Conservation (phyloP, 2,797 vertebrate genomes). For the Sebastes reedi region DNA sequence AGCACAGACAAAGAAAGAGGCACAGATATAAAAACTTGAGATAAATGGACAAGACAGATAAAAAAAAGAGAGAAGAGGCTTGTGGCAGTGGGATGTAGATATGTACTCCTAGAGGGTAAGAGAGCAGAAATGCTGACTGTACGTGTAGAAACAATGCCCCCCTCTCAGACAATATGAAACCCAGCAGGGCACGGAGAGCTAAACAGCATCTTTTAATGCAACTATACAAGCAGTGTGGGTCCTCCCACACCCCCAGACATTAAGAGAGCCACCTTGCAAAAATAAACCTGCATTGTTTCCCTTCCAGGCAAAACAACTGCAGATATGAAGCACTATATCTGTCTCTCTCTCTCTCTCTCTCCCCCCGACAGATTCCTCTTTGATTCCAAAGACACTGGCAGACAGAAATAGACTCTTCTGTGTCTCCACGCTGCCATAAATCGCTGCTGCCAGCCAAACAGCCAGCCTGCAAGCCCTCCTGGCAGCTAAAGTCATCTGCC, state of each 20-base stretch:
- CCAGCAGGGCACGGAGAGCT: background rate
- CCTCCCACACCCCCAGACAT: constrained; percentile 4
- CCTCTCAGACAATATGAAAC: constrained; percentile 17
- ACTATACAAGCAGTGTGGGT: background rate
- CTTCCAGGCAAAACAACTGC: constrained; percentile 52
- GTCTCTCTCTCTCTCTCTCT: constrained; percentile 36
- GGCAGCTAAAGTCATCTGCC: constrained; percentile 42
- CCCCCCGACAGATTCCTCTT: constrained; percentile 52
- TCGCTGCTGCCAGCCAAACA: constrained; percentile 53
- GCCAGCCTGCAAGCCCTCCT: constrained; percentile 47
- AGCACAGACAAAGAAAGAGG: background rate
- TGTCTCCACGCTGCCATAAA: constrained; percentile 72
- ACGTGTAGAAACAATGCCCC: constrained; percentile 1
- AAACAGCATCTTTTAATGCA: constrained; percentile 39
- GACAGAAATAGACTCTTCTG: constrained; percentile 82
- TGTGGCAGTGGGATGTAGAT: constrained; percentile 12
- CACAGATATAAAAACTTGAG: constrained; percentile 6
- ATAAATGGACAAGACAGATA: constrained; percentile 1
- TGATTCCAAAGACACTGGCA: constrained; percentile 72
- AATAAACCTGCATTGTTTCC: constrained; percentile 48
- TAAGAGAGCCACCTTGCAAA: constrained; percentile 39
- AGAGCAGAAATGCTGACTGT: constrained; percentile 35
- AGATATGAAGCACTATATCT: constrained; percentile 57
- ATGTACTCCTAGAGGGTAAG: background rate
- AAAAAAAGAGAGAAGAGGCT: background rate